phyloP scores from a whole-genome alignment of 2,113 vertebrate genomes.

The Clarias magur region DNA sequence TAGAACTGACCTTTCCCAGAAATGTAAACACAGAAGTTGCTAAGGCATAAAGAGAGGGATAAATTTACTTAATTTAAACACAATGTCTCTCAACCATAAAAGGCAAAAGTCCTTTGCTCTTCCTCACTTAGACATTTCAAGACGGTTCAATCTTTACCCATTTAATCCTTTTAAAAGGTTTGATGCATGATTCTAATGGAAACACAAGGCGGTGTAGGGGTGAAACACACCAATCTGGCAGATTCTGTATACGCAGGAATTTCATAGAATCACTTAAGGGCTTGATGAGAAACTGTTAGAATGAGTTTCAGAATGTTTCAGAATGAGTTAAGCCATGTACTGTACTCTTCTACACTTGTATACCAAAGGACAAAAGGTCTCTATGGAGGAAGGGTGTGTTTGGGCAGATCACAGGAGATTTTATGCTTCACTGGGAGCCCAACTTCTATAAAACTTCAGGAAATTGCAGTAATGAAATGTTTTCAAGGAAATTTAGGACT shows the following conservation, averaged over 20 bases:
- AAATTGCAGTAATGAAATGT: not conserved
- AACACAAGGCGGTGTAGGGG: not conserved
- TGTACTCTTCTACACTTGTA: not conserved
- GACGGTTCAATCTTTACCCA: not conserved
- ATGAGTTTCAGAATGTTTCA: too few species aligned
- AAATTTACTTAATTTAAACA: conserved; percentile 9
- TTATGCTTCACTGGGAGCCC: not conserved
- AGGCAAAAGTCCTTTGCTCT: conserved; percentile 8
- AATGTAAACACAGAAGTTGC: conserved; percentile 30
- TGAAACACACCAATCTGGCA: not conserved
- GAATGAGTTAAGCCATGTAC: not conserved
- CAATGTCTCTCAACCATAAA: conserved; percentile 16
- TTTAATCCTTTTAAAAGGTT: not conserved
- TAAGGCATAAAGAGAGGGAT: conserved; percentile 12
- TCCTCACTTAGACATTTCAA: not conserved
- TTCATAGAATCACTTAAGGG: not conserved
- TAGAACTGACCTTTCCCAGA: not conserved
- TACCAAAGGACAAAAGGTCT: not conserved
- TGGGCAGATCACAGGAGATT: not conserved
- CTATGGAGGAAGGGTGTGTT: not conserved
- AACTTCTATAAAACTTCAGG: not conserved
- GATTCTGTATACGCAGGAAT: not conserved
- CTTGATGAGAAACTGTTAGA: not conserved
- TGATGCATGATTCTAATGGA: not conserved
- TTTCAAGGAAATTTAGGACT: not conserved